A percentile compares a stretch with the other conserved stretches of the same genome.
Conservation (phyloP, 2,888 invertebrate genomes). For the Vandiemenella viatica region DNA sequence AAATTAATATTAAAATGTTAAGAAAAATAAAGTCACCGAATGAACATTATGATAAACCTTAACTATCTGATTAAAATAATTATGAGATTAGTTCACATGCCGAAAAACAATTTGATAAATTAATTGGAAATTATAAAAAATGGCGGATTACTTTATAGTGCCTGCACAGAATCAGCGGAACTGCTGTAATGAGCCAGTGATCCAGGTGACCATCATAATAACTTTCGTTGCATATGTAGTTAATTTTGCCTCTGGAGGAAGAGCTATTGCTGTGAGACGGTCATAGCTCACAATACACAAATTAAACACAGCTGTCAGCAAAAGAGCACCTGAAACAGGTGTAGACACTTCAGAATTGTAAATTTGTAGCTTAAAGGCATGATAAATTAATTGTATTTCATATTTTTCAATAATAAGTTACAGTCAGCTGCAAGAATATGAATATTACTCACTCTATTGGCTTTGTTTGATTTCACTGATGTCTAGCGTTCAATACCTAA, state of each 20-base stretch:
- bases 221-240: slow-evolving; percentile 46
- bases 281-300: slow-evolving; percentile 69
- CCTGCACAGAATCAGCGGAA: slow-evolving; percentile 48
- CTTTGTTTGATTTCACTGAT: too few species aligned
- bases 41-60: too few species aligned
- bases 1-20: too few species aligned
- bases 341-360: too few species aligned
- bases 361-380: too few species aligned
- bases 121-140: too few species aligned
- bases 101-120: too few species aligned
- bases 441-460: too few species aligned
- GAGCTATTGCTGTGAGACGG: slow-evolving; percentile 61
- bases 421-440: background rate
- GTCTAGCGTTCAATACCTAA: too few species aligned
- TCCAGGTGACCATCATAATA: slow-evolving; percentile 51
- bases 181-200: slow-evolving; percentile 44
- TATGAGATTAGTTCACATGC: too few species aligned
- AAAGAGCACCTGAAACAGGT: slow-evolving; percentile 46
- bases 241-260: slow-evolving; percentile 53
- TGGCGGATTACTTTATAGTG: slow-evolving; percentile 42
- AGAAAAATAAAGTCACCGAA: too few species aligned
- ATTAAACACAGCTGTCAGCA: slow-evolving; percentile 62
- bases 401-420: background rate
- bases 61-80: too few species aligned
- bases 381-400: background rate